Evolutionary conservation across 2,888 invertebrate genomes (phyloP), one percentile per base, ranked within the genome.

Genomic region (Phyllotreta cruciferae): DNA sequence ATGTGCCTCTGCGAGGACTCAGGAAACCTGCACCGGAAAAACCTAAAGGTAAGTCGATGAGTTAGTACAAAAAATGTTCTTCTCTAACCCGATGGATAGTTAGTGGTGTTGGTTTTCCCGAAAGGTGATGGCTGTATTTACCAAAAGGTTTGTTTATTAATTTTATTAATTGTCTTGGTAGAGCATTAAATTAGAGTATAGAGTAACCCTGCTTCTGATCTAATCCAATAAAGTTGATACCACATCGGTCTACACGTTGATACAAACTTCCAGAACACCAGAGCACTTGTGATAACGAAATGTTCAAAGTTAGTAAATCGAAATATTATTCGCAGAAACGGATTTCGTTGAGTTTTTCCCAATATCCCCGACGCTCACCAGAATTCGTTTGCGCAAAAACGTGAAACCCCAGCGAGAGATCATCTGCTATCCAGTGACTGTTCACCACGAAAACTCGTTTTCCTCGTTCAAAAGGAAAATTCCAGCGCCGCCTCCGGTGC

Each of bases 1-100:
- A 98, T 81, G 94, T 97, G 1, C 98, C 98, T 0, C 84, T 95
- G 7, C 88, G 93, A 77, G 98, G 98, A 44, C 88, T 98, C 77
- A 87, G 96, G 47, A 96, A 96, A 76, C 90, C 90, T 11, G 94
- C 93, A 10, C 97, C 97, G 34, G 90, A 92, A 79, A 87, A 88
- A 77, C 89, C 89, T 14, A 90, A 88, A 86, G 90, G 91, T 91
- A 82, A 62, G 62, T 63, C 14, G 7, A 9, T 6, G 42, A 2
- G 41, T 5, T 11, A 42, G 35, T 34, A 10, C 8, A 47, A 24
- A 14, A 1, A 10, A 13, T 56, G 36, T 56, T 37, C 52, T 53
- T 52, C 47, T 24, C 24, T 24, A 24, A 24, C 24, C 24, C 1
- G 4, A 24, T 3, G 24, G 24, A 24, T 24, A 24, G 2, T 24